Conservation (phyloP, 2,797 vertebrate species). For the Thripadectes ignobilis region DNA sequence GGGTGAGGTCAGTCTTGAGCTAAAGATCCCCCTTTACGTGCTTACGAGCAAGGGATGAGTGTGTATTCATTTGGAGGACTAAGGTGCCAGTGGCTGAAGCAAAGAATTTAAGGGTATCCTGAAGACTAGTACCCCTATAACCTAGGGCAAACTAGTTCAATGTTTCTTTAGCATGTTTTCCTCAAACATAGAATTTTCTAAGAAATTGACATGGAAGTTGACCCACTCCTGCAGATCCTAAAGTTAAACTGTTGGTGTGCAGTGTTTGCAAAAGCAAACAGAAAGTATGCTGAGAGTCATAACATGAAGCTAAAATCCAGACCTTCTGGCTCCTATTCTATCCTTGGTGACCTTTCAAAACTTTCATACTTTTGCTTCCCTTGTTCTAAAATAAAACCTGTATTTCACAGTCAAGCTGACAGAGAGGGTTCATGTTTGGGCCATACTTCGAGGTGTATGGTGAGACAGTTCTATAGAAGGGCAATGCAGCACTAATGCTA, state of each 20-base stretch:
- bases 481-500: background rate
- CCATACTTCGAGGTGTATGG: background rate
- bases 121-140: background rate
- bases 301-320: background rate
- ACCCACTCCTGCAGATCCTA: background rate
- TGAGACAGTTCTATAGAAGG: background rate
- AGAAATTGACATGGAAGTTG: background rate
- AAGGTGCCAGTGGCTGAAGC: background rate
- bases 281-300: background rate
- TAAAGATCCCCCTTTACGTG: background rate
- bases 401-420: background rate
- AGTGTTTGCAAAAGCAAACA: background rate
- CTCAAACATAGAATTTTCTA: background rate
- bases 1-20: fast-evolving
- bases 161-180: background rate
- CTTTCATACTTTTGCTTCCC: background rate
- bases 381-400: conserved; percentile 30
- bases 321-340: background rate
- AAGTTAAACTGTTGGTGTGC: background rate
- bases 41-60: background rate
- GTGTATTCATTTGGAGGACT: background rate
- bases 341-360: conserved; percentile 28
- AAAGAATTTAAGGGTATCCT: background rate
- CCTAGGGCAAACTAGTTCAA: background rate
- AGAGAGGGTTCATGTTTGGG: background rate